Base-by-base conservation (phyloP, 2,113 vertebrate species). In the Urocitellus parryii region DNA sequence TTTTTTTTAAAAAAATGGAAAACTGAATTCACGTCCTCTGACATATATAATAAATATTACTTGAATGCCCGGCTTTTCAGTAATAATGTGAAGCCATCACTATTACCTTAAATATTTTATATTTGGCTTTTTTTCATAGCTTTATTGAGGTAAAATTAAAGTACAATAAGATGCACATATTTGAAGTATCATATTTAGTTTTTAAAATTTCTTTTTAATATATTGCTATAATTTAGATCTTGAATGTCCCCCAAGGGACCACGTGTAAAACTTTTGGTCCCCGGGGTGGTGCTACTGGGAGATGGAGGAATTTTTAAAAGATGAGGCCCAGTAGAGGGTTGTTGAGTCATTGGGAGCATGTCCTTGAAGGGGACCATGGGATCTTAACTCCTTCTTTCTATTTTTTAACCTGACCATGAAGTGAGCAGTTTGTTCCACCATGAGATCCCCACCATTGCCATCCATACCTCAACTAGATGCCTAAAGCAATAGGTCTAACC, bases 1-100 rank as follows among this genome's bases (percentile, higher is more conserved):
- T 51, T 51, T 76, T 51, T 51, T 76, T 76, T 5, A 68, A 86
- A 94, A 86, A 95, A 73, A 48, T 85, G 83, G 10, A 79, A 94
- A 95, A 94, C n/a, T 13, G 20, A 45, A 72, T n/a, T 80, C 92
- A 42, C 17, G 51, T 58, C 77, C 1, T 88, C 39, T 78, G 74
- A 53, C 34, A 90, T 20, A 72, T 72, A 83, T 14, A 95, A 42
- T 84, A 78, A 94, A 87, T 72, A 89, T 83, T 61, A 90, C 22
- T n/a, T 48, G n/a, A 81, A 32, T 94, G 48, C 5, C 25, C 32
- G 90, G 67, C 63, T 39, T 89, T 77, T 68, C 0, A 22, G 82
- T 51, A 82, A 51, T 78, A 84, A 87, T 48, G 84, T 16, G 37
- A 81, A 70, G 34, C 88, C 5, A 70, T 27, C 0, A 34, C 37